Conservation (phyloP, 2,888 invertebrate species). For the Cephus runcator region DNA sequence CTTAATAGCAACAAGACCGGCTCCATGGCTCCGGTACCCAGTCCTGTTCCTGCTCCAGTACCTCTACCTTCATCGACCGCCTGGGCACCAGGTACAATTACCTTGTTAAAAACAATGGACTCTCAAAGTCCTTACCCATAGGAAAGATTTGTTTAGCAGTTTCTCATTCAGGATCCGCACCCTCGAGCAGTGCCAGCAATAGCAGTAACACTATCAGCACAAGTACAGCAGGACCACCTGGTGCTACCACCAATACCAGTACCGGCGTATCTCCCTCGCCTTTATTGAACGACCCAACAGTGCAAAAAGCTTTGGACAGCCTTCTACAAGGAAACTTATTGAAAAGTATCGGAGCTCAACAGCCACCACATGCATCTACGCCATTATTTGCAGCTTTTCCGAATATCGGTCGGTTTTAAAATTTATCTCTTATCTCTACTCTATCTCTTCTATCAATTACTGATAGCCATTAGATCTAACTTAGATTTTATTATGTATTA, state of each 20-base stretch:
- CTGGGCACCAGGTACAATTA: conserved; percentile 57
- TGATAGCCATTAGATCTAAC: not conserved
- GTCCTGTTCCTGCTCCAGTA: conserved; percentile 58
- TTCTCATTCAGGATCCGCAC: not conserved
- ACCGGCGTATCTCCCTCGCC: conserved; percentile 66
- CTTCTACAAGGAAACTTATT: conserved; percentile 71
- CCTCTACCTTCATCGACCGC: conserved; percentile 42
- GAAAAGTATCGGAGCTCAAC: conserved; percentile 66
- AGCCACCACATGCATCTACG: conserved; percentile 43
- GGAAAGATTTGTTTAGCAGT: conserved; percentile 8
- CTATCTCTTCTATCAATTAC: not conserved
- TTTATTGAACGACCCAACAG: conserved; percentile 80
- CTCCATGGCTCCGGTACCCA: conserved; percentile 51
- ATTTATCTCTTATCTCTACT: not conserved
- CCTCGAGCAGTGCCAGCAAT: conserved; percentile 51
- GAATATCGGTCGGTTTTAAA: conserved; percentile 60
- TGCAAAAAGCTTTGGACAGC: conserved; percentile 83
- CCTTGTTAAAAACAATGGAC: not conserved
- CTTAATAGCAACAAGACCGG: conserved; percentile 71
- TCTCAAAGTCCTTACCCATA: not conserved
- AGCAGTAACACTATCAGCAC: conserved; percentile 17
- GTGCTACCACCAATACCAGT: conserved; percentile 43
- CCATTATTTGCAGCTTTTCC: conserved; percentile 63
- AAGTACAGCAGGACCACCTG: conserved; percentile 45
- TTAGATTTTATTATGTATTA: not conserved